Evolutionary conservation across 2,797 vertebrate genomes (phyloP), one percentile per base, ranked within the genome.

Genomic region (Poecile montanus): DNA sequence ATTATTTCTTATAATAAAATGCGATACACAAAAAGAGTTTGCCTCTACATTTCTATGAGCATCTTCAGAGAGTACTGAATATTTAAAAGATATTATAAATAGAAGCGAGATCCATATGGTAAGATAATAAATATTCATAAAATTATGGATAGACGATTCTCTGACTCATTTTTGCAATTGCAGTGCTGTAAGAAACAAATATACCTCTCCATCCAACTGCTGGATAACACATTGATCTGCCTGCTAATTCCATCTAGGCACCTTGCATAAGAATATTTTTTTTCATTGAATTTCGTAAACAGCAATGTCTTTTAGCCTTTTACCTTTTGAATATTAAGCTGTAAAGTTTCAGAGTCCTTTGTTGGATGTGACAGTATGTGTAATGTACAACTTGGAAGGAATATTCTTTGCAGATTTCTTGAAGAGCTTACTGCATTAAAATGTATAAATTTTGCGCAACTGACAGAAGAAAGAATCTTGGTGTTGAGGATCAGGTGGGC

Each of bases 111-210:
- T 83, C 78, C 91, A 94, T 91, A 92, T 88, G 78, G 84, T 30
- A 72, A 89, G 54, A 72, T 83, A 92, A 95, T 95, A 95, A 93
- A 94, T 95, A 96, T 95, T 95, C 92, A 95, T 83, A 92, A 71
- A 92, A 82, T 36, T 85, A 80, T 75, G 66, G 78, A 75, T 80
- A 61, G 40, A 71, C 45, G 76, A 79, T 80, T 93, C 75, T 66
- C 63, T 95, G 67, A 92, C 47, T 95, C 84, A 92, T 74, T 93
- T 92, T 91, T 94, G 77, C 5, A 6, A 77, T 44, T 93, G 78
- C 54, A 80, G 50, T 0, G 0, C 78, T 74, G 68, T 60, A 91
- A 61, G 72, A 95, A 95, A 96, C 68, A 89, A 94, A 91, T 56
- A 74, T 5, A 53, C 32, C 2, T 20, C 20, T 92, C 12, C 30